Conservation (phyloP, 2,888 invertebrate species). For the Aporophyla nigra region DNA sequence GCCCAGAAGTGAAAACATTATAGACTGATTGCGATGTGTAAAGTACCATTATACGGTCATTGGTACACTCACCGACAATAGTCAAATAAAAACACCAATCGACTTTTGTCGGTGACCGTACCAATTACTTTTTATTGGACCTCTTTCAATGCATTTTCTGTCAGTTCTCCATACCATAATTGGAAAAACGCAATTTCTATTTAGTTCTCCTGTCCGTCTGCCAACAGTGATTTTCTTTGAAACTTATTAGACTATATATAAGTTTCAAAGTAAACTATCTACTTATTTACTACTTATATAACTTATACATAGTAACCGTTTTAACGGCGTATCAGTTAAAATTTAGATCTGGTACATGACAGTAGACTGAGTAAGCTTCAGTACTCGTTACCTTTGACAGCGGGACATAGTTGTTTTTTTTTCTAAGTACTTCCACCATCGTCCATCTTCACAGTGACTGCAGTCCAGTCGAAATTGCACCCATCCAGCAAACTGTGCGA, state of each 20-base stretch:
- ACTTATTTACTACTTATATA: too few relatives aligned
- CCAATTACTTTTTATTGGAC: constrained; percentile 17
- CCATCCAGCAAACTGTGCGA: too few relatives aligned
- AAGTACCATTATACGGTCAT: background rate
- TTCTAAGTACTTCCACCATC: too few relatives aligned
- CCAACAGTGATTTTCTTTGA: constrained; percentile 38
- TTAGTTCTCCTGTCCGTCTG: constrained; percentile 8
- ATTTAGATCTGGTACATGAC: too few relatives aligned
- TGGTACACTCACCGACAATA: background rate
- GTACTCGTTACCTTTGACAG: too few relatives aligned
- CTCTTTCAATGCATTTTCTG: constrained; percentile 14
- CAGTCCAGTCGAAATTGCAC: too few relatives aligned
- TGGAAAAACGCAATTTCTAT: constrained; percentile 17
- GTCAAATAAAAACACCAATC: background rate
- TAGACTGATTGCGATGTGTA: too few relatives aligned
- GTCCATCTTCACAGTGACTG: too few relatives aligned
- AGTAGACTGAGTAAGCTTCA: too few relatives aligned
- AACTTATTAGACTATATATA: background rate
- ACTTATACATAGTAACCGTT: background rate
- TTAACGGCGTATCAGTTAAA: background rate
- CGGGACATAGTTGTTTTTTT: too few relatives aligned
- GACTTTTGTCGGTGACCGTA: constrained; percentile 1
- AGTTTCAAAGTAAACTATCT: too few relatives aligned
- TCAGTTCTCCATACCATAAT: constrained; percentile 14
- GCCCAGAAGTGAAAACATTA: too few relatives aligned